Conservation (phyloP, 2,888 invertebrate species). For the Hyles lineata region DNA sequence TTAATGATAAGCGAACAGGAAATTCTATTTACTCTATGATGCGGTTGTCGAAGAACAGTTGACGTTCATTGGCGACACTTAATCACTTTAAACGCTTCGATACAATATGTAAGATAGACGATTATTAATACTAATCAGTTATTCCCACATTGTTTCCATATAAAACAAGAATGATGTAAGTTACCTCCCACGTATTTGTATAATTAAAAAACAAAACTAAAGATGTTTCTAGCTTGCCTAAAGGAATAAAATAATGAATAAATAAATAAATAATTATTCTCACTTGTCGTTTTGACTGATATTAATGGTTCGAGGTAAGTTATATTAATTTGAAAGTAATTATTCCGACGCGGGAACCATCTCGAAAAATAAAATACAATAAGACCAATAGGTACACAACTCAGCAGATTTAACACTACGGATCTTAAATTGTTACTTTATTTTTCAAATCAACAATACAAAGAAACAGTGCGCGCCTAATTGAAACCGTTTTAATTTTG, state of each 20-base stretch:
- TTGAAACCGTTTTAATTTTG: not conserved
- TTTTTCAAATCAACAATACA: slow-evolving; percentile 2
- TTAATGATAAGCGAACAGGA: slow-evolving; percentile 14
- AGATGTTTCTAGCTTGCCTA: slow-evolving; percentile 38
- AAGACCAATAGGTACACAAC: not conserved
- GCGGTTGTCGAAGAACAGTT: slow-evolving; percentile 20
- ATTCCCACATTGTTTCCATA: not conserved
- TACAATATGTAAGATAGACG: not conserved
- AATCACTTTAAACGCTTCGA: not conserved
- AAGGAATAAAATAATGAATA: slow-evolving; percentile 48
- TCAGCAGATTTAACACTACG: not conserved
- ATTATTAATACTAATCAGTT: not conserved
- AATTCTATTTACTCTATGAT: slow-evolving; percentile 22
- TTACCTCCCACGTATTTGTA: no score
- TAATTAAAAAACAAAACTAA: not conserved
- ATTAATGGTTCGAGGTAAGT: slow-evolving; percentile 44
- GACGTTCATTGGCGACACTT: not conserved
- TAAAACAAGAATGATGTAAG: not conserved
- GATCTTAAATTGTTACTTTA: not conserved
- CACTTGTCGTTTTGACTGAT: slow-evolving; percentile 48
- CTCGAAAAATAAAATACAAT: not conserved
- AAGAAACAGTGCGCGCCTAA: slow-evolving; percentile 3
- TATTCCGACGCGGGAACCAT: not conserved
- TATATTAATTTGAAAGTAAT: not conserved
- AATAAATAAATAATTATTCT: slow-evolving; percentile 49